Evolutionary conservation across 1,140 invertebrate species (phyloP).

Genomic region (Aphelinus certus): DNA sequence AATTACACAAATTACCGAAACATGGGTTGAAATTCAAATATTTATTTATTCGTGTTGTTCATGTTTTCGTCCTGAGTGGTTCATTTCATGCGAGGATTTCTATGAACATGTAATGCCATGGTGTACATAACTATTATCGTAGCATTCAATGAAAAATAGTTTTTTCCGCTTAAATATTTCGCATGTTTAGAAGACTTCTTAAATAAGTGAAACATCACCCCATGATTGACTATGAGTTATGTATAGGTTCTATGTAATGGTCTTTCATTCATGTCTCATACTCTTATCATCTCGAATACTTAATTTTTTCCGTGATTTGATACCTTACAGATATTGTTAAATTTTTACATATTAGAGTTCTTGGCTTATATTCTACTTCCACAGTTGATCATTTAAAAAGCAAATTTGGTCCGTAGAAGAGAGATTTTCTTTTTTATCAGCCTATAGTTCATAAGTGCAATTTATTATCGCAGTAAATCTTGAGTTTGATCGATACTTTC

Average conservation of each 20-base stretch:
- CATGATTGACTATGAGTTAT: no score
- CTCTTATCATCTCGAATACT: no score
- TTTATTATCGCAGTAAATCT: slow-evolving; percentile 46
- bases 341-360: slow-evolving; percentile 39
- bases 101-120: slow-evolving; percentile 45
- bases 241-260: no score
- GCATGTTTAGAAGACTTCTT: slow-evolving; percentile 40
- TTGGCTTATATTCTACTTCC: slow-evolving; percentile 39
- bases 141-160: slow-evolving; percentile 26
- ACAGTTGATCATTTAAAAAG: slow-evolving; percentile 25
- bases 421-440: slow-evolving; percentile 43
- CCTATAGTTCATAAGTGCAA: slow-evolving; percentile 47
- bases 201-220: slow-evolving; percentile 45
- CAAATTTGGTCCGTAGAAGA: slow-evolving; percentile 47
- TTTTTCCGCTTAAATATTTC: slow-evolving; percentile 44
- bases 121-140: slow-evolving; percentile 40
- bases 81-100: slow-evolving; percentile 19
- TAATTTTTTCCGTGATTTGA: no score
- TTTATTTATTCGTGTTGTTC: slow-evolving; percentile 28
- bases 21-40: slow-evolving; percentile 13
- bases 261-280: no score
- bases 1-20: slow-evolving; percentile 32
- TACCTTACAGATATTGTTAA: no score
- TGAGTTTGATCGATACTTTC: slow-evolving; percentile 54
- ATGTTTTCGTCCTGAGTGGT: slow-evolving; percentile 23